Evolutionary conservation across 2,888 invertebrate genomes (phyloP).

Genomic region (Linnaemya tessellans): DNA sequence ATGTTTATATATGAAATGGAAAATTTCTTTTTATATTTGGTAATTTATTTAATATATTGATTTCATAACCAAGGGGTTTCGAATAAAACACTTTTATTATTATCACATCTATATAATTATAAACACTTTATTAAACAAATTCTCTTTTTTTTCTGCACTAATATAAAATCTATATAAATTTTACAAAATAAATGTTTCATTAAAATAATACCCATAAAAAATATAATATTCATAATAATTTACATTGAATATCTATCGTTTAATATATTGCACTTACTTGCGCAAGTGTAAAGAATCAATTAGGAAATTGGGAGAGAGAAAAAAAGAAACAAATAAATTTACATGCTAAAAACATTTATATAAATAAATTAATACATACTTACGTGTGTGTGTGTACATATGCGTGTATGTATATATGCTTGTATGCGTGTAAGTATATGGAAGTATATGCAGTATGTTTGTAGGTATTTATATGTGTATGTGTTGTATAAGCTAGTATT

Average conservation of each 20-base stretch:
- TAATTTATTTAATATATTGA: no score
- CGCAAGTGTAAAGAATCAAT: constrained; percentile 4
- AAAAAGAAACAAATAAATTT: constrained; percentile 33
- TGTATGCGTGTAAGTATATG: neutral
- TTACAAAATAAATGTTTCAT: constrained; percentile 69
- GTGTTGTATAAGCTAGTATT: neutral
- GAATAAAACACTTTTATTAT: constrained; percentile 29
- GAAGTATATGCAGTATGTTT: neutral
- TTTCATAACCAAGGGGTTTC: no score
- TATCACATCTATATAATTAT: constrained; percentile 66
- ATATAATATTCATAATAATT: constrained; percentile 50
- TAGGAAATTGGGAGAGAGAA: neutral
- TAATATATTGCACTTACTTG: neutral
- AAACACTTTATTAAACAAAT: constrained; percentile 70
- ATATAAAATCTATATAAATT: constrained; percentile 65
- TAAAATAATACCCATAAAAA: constrained; percentile 61
- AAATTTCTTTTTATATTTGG: no score
- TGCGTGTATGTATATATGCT: constrained; percentile 1
- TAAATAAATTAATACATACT: constrained; percentile 26
- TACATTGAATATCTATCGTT: neutral
- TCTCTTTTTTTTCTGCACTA: constrained; percentile 53
- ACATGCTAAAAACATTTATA: constrained; percentile 58
- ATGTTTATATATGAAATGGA: no score
- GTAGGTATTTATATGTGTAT: neutral
- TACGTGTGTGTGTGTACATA: constrained; percentile 4